Evolutionary conservation across 2,888 invertebrate genomes (phyloP), one percentile per base, ranked within the genome.

Genomic region (Sarcophaga carnaria): DNA sequence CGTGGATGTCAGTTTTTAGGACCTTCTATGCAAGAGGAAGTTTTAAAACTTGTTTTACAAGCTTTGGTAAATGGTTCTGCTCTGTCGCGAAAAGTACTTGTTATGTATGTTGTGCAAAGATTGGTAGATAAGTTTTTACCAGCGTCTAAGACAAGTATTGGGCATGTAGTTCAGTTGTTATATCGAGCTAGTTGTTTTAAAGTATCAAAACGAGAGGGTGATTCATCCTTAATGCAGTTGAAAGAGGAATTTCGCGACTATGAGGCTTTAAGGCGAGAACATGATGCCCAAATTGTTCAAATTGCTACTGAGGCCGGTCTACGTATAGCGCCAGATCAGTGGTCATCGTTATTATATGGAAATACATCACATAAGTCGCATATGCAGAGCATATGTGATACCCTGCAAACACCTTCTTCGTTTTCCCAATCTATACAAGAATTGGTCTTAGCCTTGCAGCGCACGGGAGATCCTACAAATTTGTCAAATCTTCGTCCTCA

Each of bases 21-120:
- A 10, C 99, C 99, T 89, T 99, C 98, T 37, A 99, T 99, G 99
- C 99, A 99, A 94, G 99, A 99, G 93, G 99, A 99, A 94, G 99
- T 99, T 77, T 94, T 99, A 59, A 98, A 97, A 92, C 94, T 99
- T 88, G 99, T 99, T 67, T 94, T 99, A 63, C 94, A 99, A 87
- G 98, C 99, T 0, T 94, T 99, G 72, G 98, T 99, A 93, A 99
- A 99, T 94, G 99, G 99, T 12, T 98, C 98, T 0, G 97, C 98
- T 4, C 94, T 99, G 88, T 98, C 98, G 1, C 95, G 98, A 89
- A 98, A 98, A 94, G 98, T 98, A 72, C 94, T 99, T 90, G 99
- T 99, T 88, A 98, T 99, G 97, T 99, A 99, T 94, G 99, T 99
- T 69, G 99, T 99, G 87, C 99, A 99, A 94, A 95, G 98, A 91